phyloP scores from a whole-genome alignment of 2,888 invertebrate genomes.

The Chelonus formosanus region DNA sequence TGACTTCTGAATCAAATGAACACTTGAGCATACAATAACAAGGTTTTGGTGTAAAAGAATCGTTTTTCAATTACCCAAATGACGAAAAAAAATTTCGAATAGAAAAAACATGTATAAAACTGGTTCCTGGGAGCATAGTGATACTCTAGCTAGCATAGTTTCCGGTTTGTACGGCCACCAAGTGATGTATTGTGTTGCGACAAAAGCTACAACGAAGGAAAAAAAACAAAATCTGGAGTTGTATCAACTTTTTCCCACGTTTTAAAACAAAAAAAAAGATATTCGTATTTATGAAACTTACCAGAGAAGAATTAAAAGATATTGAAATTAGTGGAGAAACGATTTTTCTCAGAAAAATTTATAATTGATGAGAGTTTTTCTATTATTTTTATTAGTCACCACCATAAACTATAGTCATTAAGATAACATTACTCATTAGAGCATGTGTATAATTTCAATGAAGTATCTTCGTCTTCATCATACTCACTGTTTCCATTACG shows the following conservation, averaged over 20 bases:
- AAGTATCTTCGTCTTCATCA: conserved; percentile 18
- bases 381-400: neutral
- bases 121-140: conserved; percentile 6
- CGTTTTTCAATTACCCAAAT: neutral
- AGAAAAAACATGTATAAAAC: neutral
- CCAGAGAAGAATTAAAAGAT: too few species aligned
- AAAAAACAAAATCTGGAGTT: neutral
- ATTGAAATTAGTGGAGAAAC: too few species aligned
- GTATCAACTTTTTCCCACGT: too few species aligned
- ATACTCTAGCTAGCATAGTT: neutral
- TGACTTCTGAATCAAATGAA: too few species aligned
- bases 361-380: too few species aligned
- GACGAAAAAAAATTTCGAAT: neutral
- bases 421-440: neutral
- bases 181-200: conserved; percentile 6
- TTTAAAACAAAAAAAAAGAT: too few species aligned
- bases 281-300: too few species aligned
- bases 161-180: neutral
- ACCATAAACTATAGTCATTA: too few species aligned
- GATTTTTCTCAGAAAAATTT: too few species aligned
- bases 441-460: neutral
- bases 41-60: too few species aligned
- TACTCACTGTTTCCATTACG: conserved; percentile 68
- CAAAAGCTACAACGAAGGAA: conserved; percentile 1
- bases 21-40: too few species aligned